Base-by-base conservation (phyloP, 2,888 invertebrate genomes). In the Gerris lacustris region DNA sequence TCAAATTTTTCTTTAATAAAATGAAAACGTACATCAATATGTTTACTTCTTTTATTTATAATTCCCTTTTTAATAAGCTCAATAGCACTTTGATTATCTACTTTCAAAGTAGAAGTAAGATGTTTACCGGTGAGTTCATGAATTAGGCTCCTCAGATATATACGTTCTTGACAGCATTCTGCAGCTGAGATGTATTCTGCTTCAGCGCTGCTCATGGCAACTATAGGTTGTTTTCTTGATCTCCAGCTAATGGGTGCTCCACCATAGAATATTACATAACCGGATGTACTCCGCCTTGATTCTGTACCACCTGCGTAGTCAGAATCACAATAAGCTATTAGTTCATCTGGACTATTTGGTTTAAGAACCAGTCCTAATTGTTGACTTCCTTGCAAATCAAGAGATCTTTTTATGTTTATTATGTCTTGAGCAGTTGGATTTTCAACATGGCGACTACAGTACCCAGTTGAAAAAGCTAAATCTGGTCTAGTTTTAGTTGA, bases 381-480 rank as follows among this genome's bases (percentile, higher is more conserved):
- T 11, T 11, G 66, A 17, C 71, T 73, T 6, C 73, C 73, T 45
- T 71, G 68, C n/a, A n/a, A n/a, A n/a, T n/a, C n/a, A 31, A 76
- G 67, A 47, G 74, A 74, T 63, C 74, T 70, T 5, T 75, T 47
- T 31, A 70, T 74, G 7, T 69, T 71, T 18, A 44, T n/a, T 43
- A 74, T 71, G 66, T 76, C 74, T 62, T n/a, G 15, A 17, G 47
- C 45, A 18, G 72, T 71, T 43, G 74, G 75, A 44, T 71, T 73
- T 72, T 76, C 76, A 47, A 76, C 55, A 67, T 64, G 69, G 69
- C 76, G 68, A 68, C 72, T 70, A 70, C 71, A 44, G 45, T 75
- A 18, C 69, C 75, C 70, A 1, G 72, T 73, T 11, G 72, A 63
- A 67, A 67, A 73, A 6, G 70, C 55, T 9, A 74, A 71, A 45